Evolutionary conservation across 2,888 invertebrate genomes (phyloP).

Genomic region (Colostygia pectinataria): DNA sequence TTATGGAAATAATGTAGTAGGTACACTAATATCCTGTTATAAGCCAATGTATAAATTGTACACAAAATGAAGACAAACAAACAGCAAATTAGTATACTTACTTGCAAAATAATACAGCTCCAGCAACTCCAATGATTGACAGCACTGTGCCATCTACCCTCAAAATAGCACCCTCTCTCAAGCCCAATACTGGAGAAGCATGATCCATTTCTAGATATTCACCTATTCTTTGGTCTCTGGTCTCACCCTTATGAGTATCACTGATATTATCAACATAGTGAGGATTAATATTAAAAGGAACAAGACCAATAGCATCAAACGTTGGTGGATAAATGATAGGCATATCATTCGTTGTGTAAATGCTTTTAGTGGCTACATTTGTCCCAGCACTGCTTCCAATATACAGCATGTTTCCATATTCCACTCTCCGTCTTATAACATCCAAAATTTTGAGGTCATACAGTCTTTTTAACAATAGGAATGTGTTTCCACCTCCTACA

Average conservation of each 20-base stretch:
- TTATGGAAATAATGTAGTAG: no score
- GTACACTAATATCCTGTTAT: no score
- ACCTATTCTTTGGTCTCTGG: slow-evolving; percentile 87
- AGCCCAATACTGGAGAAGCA: slow-evolving; percentile 85
- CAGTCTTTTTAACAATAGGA: slow-evolving; percentile 86
- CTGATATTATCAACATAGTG: slow-evolving; percentile 88
- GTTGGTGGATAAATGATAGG: slow-evolving; percentile 90
- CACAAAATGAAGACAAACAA: no score
- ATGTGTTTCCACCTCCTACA: slow-evolving; percentile 92
- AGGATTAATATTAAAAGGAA: slow-evolving; percentile 93
- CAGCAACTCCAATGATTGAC: slow-evolving; percentile 83
- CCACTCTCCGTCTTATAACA: slow-evolving; percentile 84
- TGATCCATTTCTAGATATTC: slow-evolving; percentile 86
- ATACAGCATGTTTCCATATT: slow-evolving; percentile 86
- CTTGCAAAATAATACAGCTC: slow-evolving; percentile 86
- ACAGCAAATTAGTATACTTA: slow-evolving; percentile 41
- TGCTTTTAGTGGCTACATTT: slow-evolving; percentile 90
- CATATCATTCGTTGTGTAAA: slow-evolving; percentile 95
- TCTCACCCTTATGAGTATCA: slow-evolving; percentile 89
- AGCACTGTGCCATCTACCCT: slow-evolving; percentile 83
- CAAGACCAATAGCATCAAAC: slow-evolving; percentile 87
- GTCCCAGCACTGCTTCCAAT: slow-evolving; percentile 92
- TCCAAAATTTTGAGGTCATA: slow-evolving; percentile 87
- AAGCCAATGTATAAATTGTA: no score
- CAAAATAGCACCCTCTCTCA: slow-evolving; percentile 88